Base-by-base conservation (phyloP, 2,113 vertebrate genomes). In the Rhineura floridana region DNA sequence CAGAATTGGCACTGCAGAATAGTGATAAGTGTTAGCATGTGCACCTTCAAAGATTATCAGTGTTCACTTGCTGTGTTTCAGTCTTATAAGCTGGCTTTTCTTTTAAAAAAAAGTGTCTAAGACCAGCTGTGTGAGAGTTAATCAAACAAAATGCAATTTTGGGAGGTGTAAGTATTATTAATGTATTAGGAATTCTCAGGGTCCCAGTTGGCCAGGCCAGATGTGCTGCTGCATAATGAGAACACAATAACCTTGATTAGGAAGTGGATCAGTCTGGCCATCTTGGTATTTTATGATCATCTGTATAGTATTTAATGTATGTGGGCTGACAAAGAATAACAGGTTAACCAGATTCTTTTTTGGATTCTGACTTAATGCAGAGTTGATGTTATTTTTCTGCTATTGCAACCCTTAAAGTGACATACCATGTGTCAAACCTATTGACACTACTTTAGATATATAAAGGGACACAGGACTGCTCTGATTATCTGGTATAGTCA, bases 101-200 rank as follows among this genome's bases (percentile, higher is more conserved):
- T 95, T 67, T 39, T 23, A 2, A 72, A 39, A 95, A 82, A 82
- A 95, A 95, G 95, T 92, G 94, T 91, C 94, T 95, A 94, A 94
- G 94, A 95, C 95, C 96, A 97, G 95, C 96, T 97, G 96, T 96
- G 91, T 39, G 48, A 94, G 96, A 97, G 93, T 95, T 96, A 96
- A 97, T 97, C 96, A 96, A 93, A 94, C 91, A 48, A 95, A 96
- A 96, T 95, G 95, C 83, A 95, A 95, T 96, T 96, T 95, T 63
- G 44, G 90, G 89, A 90, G 92, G 91, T 90, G 93, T 90, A 93
- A 95, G 94, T 78, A 93, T 96, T 93, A 93, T 96, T 96, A 96
- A 95, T 94, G 92, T 93, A 93, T 96, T 94, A 96, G 92, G 93
- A 95, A 96, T 95, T 96, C 94, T 94, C 95, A 91, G 90, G 85